These are phyloP conservation scores for Otus scops DNA, from an alignment of 2,797 vertebrate genomes.

Conservation along the genomic window DNA sequence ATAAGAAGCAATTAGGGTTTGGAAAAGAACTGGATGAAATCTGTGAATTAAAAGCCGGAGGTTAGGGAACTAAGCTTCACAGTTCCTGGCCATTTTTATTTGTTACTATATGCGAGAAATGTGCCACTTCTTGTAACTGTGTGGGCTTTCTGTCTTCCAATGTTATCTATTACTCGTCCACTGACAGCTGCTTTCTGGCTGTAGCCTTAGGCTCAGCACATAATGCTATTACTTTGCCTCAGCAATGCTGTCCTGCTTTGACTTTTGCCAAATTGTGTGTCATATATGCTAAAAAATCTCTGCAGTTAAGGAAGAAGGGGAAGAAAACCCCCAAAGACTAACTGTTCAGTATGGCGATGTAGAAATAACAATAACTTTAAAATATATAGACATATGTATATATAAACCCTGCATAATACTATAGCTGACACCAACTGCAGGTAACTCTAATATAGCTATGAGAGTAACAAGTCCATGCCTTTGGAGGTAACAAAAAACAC, in stretches of 20 bases:
- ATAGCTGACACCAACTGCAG: background rate
- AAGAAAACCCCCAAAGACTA: accelerated
- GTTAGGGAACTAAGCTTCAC: background rate
- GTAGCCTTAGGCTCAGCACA: conserved; percentile 23
- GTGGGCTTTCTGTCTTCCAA: background rate
- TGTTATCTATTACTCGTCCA: background rate
- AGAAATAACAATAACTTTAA: background rate
- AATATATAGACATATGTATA: background rate
- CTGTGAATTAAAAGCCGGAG: background rate
- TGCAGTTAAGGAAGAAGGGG: background rate
- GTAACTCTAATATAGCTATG: background rate
- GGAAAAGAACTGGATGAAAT: background rate
- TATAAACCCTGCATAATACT: background rate
- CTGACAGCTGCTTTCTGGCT: conserved; percentile 29
- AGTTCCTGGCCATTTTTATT: background rate
- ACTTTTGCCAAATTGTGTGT: conserved; percentile 25
- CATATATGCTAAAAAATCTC: conserved; percentile 5
- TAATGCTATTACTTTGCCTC: background rate
- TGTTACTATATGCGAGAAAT: background rate
- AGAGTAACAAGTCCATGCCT: background rate
- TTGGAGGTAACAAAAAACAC: background rate
- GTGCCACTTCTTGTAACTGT: background rate
- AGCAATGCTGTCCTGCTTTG: conserved; percentile 8
- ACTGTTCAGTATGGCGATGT: background rate
- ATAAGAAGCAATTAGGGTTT: background rate